Conservation (phyloP, 2,113 vertebrate genomes). For the Heptranchias perlo region DNA sequence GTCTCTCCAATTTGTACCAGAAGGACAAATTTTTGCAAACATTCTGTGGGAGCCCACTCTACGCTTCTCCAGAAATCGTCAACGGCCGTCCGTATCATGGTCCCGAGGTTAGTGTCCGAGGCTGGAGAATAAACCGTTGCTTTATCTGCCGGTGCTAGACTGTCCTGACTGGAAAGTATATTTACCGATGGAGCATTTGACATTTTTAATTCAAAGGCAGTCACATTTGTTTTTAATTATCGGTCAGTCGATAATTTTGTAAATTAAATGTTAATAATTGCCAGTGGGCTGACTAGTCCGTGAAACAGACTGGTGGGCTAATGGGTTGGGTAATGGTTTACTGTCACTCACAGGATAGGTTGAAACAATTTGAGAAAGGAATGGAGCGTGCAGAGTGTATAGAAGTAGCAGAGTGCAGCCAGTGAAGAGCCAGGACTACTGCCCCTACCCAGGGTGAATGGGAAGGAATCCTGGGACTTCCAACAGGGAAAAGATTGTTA, state of each 20-base stretch:
- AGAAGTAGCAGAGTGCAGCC: neutral
- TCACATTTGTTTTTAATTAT: neutral
- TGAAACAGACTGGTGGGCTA: neutral
- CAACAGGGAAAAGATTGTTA: neutral
- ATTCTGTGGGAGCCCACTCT: slow-evolving; percentile 92
- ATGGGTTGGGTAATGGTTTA: neutral
- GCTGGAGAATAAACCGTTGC: neutral
- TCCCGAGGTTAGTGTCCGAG: slow-evolving; percentile 73
- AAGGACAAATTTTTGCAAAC: slow-evolving; percentile 94
- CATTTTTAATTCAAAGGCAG: neutral
- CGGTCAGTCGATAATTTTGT: neutral
- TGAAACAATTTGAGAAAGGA: neutral
- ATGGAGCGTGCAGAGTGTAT: neutral
- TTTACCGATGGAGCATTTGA: neutral
- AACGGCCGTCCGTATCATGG: slow-evolving; percentile 92
- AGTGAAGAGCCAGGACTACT: neutral
- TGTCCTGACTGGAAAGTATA: neutral
- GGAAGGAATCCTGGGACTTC: neutral
- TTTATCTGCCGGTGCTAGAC: neutral
- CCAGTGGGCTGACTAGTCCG: neutral
- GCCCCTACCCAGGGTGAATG: neutral
- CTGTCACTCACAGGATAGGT: neutral
- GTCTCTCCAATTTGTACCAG: slow-evolving; percentile 92
- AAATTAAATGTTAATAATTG: neutral
- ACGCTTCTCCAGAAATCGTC: slow-evolving; percentile 96